These are phyloP conservation scores for Caenorhabditis sulstoni DNA, from an alignment of 2,888 invertebrate species.

Conservation along the genomic window DNA sequence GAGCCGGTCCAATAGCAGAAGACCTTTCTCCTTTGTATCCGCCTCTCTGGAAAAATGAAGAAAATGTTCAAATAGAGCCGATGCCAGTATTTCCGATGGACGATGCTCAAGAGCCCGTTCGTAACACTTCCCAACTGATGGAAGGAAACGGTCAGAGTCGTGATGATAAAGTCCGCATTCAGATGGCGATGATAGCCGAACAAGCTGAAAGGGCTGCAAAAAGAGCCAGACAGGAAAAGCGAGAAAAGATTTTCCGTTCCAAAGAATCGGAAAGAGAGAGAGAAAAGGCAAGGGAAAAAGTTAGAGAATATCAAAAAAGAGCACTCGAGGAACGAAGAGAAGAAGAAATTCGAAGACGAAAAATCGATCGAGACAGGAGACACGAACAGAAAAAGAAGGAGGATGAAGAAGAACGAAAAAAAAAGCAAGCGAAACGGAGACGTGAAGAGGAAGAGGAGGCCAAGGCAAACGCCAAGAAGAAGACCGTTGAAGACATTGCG, in stretches of 20 bases:
- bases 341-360: slow-evolving; percentile 14
- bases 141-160: neutral
- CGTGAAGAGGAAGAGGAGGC: no score
- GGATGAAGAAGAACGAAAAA: slow-evolving; percentile 19
- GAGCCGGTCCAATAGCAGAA: neutral
- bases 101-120: no score
- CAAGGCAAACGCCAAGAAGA: no score
- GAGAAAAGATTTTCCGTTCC: no score
- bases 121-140: neutral
- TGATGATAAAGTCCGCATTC: slow-evolving; percentile 10
- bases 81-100: slow-evolving; percentile 46
- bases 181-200: slow-evolving; percentile 27
- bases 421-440: neutral
- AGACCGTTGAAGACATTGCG: no score
- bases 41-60: slow-evolving; percentile 10
- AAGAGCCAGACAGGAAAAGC: neutral
- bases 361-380: slow-evolving; percentile 13
- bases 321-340: slow-evolving; percentile 1
- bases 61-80: slow-evolving; percentile 34
- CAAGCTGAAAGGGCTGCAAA: slow-evolving; percentile 3
- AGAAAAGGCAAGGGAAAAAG: slow-evolving; percentile 12
- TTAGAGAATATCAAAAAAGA: neutral
- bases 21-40: neutral
- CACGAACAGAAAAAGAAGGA: slow-evolving; percentile 13
- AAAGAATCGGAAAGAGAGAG: neutral